Base-by-base conservation (phyloP, 92 coral and sea anemone genomes). In the Scolanthus callimorphus region DNA sequence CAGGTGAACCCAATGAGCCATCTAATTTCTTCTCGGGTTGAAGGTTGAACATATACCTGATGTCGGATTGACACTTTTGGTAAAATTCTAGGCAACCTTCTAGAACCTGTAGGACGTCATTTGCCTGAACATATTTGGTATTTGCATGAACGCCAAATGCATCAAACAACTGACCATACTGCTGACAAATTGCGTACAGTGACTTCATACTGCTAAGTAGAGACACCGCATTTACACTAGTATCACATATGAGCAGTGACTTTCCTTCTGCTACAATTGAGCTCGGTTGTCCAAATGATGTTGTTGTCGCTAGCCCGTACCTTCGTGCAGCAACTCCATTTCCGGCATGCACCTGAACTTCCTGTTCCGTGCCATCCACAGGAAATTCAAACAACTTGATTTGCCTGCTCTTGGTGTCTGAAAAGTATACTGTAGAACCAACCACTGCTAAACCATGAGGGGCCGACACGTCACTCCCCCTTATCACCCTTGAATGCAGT, bases 391-490 rank as follows among this genome's bases (percentile, higher is more conserved):
- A n/a, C n/a, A n/a, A n/a, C n/a, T n/a, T n/a, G 63, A 57, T 55
- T 41, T 55, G 61, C 34, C 48, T 39, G 25, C 43, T 43, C 63
- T 57, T 57, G 31, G 63, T 57, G 15, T 51, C 49, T 1, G 61
- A 50, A 38, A 51, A 65, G 43, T 49, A 65, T 59, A 65, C 46
- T 44, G 62, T 49, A 65, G 57, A 52, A 25, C 28, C 60, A 49
- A 65, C 37, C 29, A 30, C 61, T 49, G 31, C 69, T 34, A 63
- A 41, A 51, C 69, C 69, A 50, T 48, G 57, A 27, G 70, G 68
- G 54, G 68, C 13, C 55, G 58, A 45, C 11, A 29, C 20, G 13
- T 62, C 59, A 25, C 58, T 27, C 25, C 37, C 31, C 19, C 15
- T 39, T 12, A 62, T 27, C 54, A 62, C 34, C 20, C 24, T 48